Evolutionary conservation across 2,888 invertebrate genomes (phyloP), one percentile per base, ranked within the genome.

Genomic region (Trichopria drosophilae): DNA sequence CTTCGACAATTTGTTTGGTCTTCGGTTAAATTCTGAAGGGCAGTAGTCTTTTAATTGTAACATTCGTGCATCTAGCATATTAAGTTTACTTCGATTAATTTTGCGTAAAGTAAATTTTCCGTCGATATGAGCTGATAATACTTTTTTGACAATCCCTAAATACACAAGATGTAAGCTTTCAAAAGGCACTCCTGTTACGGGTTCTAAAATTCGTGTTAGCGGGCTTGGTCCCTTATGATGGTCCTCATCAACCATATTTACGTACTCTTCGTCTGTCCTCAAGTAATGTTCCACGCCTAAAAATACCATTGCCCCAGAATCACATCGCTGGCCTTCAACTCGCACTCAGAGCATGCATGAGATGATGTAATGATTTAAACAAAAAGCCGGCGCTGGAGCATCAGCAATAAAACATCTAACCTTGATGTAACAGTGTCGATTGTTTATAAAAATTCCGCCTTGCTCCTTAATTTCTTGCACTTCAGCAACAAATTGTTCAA

Each of bases 361-460:
- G n/a, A n/a, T n/a, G n/a, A n/a, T n/a, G 6, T 23, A 35, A 18
- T 31, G 32, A 10, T 42, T 42, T 19, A 44, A 24, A 26, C 19
- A 15, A 42, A 35, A 36, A 9, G 54, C 54, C 26, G 50, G 31
- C 4, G 54, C 54, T 15, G 46, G 42, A 20, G 50, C 54, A 35
- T 54, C 50, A 10, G 54, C 54, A 42, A 54, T 51, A 13, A 54
- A 54, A 22, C 47, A 46, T 13, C 46, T 24, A 13, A 55, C 18
- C 37, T 16, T 20, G 18, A 54, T 1, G 9, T 41, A 36, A 20
- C 41, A 10, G 15, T 20, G 50, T 22, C 37, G 41, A 36, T 41
- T 41, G 15, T 31, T 19, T 16, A 51, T 24, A 20, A 29, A 10
- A 24, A 46, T 37, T 19, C 37, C 50, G 39, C 39, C 43, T 26